A percentile compares a stretch with the other conserved stretches of the same genome.
Conservation (phyloP, 2,113 vertebrate genomes). For the Elephantulus edwardii region DNA sequence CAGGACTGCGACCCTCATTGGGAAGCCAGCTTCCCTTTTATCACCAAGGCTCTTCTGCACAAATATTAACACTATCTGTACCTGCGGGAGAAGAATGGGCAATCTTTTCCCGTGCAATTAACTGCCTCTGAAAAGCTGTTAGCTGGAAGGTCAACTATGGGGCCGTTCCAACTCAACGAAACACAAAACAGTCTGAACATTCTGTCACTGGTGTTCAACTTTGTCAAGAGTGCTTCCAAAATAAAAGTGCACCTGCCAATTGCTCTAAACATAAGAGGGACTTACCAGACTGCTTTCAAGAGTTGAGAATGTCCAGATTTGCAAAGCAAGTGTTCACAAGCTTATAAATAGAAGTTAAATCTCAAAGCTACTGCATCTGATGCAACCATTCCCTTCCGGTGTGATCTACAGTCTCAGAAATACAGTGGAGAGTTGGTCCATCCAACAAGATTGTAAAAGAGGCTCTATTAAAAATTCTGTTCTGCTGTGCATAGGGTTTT, state of each 20-base stretch:
- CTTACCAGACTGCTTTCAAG: neutral
- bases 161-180: too few relatives aligned
- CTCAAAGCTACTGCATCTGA: neutral
- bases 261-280: rapidly evolving
- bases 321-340: neutral
- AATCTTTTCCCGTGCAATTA: too few relatives aligned
- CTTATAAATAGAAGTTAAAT: neutral
- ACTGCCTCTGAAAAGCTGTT: too few relatives aligned
- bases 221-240: rapidly evolving
- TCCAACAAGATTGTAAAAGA: too few relatives aligned
- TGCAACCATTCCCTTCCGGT: too few relatives aligned
- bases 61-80: rapidly evolving
- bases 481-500: too few relatives aligned
- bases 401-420: too few relatives aligned
- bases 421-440: too few relatives aligned
- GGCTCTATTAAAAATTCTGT: too few relatives aligned
- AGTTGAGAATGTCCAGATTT: neutral
- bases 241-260: rapidly evolving
- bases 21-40: rapidly evolving
- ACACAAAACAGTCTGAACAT: too few relatives aligned
- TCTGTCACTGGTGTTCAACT: rapidly evolving
- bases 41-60: rapidly evolving
- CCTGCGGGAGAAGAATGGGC: too few relatives aligned
- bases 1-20: rapidly evolving
- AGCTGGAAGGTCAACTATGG: too few relatives aligned